A percentile compares a stretch with the other conserved stretches of the same genome.
phyloP scores from a whole-genome alignment of 1,140 invertebrate genomes.

The Drepana arcuata region DNA sequence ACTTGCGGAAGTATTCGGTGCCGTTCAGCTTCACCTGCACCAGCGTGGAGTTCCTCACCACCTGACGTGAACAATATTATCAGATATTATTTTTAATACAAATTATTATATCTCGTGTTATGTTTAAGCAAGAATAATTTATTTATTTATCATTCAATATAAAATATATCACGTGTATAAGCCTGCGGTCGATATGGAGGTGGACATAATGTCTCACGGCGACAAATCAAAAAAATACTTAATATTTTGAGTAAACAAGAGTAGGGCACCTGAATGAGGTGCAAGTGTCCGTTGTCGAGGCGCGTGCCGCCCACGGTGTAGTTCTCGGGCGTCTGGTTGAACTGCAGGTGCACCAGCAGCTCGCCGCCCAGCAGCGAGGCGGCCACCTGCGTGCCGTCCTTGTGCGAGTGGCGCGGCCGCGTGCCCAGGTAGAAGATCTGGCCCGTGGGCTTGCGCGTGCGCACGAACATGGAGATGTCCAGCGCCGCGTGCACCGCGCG shows the following conservation, averaged over 20 bases:
- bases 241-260: too few relatives aligned
- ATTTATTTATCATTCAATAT: too few relatives aligned
- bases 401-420: constrained; percentile 46
- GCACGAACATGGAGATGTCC: constrained; percentile 94
- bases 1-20: constrained; percentile 89
- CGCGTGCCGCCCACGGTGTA: constrained; percentile 87
- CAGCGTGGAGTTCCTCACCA: constrained; percentile 82
- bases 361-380: constrained; percentile 85
- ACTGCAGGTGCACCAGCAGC: constrained; percentile 83
- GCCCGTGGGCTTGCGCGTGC: constrained; percentile 86
- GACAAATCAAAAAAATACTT: too few relatives aligned
- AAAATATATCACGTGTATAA: too few relatives aligned
- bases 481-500: constrained; percentile 82
- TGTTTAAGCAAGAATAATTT: too few relatives aligned
- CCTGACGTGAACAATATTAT: constrained; percentile 60
- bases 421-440: constrained; percentile 93
- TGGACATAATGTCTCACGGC: too few relatives aligned
- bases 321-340: constrained; percentile 84
- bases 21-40: constrained; percentile 90
- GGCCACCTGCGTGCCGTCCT: constrained; percentile 81
- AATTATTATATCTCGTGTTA: too few relatives aligned
- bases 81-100: too few relatives aligned
- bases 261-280: too few relatives aligned
- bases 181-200: too few relatives aligned
- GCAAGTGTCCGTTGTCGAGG: constrained; percentile 88